Base-by-base conservation (phyloP, 2,888 invertebrate species). In the Kuschelorhynchus macadamiae region DNA sequence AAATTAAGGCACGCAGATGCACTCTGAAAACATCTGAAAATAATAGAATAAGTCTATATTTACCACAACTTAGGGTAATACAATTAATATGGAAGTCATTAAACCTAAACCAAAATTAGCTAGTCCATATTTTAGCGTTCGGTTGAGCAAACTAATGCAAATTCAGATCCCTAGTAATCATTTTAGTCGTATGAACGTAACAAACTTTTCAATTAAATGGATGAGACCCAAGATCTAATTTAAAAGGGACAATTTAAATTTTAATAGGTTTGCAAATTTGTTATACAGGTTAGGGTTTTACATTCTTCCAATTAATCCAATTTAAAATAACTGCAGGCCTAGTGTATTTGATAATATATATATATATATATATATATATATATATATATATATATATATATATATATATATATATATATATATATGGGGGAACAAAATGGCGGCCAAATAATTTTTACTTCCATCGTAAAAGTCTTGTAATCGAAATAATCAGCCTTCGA, bases 151-250 rank as follows among this genome's bases (percentile, higher is more conserved):
- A 64, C 39, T 50, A 21, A 59, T 59, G 57, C 46, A 59, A 57
- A 65, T 44, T 52, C 33, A n/a, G 25, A 32, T 16, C 65, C 57
- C 46, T 36, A 11, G 33, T 59, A 65, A 65, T 65, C 65, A 65
- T 50, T 65, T 65, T 65, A 65, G 65, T 59, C 57, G 41, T 59
- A 32, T n/a, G 57, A 42, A 65, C 59, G 52, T 59, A 65, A 55
- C 59, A 65, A 59, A 65, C 44, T 65, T 59, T 65, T 59, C 65
- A 65, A 65, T 57, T 65, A 42, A 42, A 30, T 18, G 56, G 41
- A 56, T 56, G 25, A 39, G 25, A 41, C 39, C 36, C 20, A 46
- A 46, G 63, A 55, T 56, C 47, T 47, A 50, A 64, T 64, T 56
- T 55, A 41, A 46, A 63, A 30, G 47, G 50, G 46, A 64, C 56